Base-by-base conservation (phyloP, 2,797 vertebrate species). In the Mormyrops attenuatus region DNA sequence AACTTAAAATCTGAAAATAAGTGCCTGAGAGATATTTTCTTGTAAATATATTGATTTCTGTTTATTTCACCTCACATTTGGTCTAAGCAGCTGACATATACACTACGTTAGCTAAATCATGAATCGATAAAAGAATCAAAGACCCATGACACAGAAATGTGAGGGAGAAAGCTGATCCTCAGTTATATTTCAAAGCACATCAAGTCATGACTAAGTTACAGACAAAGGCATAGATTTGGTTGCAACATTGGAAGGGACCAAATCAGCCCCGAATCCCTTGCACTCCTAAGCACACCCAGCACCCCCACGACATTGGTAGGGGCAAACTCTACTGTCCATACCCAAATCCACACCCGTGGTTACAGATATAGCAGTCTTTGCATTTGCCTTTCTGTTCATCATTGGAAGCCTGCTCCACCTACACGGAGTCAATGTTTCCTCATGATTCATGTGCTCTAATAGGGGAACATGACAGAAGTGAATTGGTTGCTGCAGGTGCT, bases 401-500 rank as follows among this genome's bases (percentile, higher is more conserved):
- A 77, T 5, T 7, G 69, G 30, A 73, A 34, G 69, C 30, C 34
- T 7, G 34, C 34, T 80, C 73, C 73, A 44, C 38, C 73, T 80
- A 41, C 73, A 41, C 4, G 0, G 38, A 80, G 73, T 17, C 38
- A 80, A 80, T 44, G 17, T 8, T 4, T n/a, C 17, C 73, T 41
- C 6, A 44, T 80, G 73, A 80, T 20, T 80, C 73, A 80, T 44
- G 73, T 26, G 34, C 34, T 80, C 5, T 44, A 44, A 80, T 7
- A 41, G 73, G 38, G 38, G 73, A 80, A 85, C 44, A 30, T 82
- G 89, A 90, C 26, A 69, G 66, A 73, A 44, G 26, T 66, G 22
- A 49, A 66, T 41, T 8, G 34, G 38, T 41, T 41, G 13, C 30
- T 77, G 4, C 34, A 77, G 69, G 69, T 34, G 15, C 69, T 77